Conservation (phyloP, 1,140 invertebrate genomes). For the Macrostomum lignano region DNA sequence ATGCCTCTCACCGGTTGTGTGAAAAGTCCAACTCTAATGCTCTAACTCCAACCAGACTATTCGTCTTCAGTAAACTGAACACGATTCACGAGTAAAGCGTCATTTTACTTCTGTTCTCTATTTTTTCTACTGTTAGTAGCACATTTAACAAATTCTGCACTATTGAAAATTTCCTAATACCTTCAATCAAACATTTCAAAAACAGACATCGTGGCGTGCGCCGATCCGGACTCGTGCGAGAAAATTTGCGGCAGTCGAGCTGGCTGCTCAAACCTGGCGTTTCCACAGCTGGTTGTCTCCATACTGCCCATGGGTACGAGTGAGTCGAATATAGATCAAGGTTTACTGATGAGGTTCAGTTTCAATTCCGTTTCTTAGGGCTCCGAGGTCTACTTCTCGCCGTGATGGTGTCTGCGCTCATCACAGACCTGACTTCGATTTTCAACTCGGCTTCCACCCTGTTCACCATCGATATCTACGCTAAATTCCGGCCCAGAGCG, state of each 20-base stretch:
- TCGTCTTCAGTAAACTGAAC: too few relatives aligned
- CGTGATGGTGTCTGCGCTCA: conserved; percentile 32
- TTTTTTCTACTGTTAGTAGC: too few relatives aligned
- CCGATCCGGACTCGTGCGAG: conserved; percentile 12
- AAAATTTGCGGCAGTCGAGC: conserved; percentile 14
- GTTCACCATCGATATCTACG: conserved; percentile 33
- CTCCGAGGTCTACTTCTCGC: conserved; percentile 30
- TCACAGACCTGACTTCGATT: conserved; percentile 31
- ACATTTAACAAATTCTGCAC: too few relatives aligned
- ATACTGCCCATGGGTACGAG: conserved; percentile 27
- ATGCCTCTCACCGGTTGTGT: too few relatives aligned
- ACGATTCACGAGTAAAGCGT: too few relatives aligned
- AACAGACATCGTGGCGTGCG: conserved; percentile 6
- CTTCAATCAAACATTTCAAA: too few relatives aligned
- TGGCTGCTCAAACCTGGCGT: conserved; percentile 31
- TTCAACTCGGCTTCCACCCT: conserved; percentile 32
- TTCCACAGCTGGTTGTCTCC: conserved; percentile 30
- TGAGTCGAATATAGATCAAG: too few relatives aligned
- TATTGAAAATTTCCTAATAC: too few relatives aligned
- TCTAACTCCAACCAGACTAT: too few relatives aligned
- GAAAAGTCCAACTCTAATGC: too few relatives aligned
- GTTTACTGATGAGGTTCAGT: neutral
- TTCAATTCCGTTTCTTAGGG: conserved; percentile 10
- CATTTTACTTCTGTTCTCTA: too few relatives aligned
- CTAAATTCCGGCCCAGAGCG: conserved; percentile 17